A percentile compares a stretch with the other conserved stretches of the same genome.
phyloP scores from a whole-genome alignment of 2,113 vertebrate species.

The Cisticola juncidis region DNA sequence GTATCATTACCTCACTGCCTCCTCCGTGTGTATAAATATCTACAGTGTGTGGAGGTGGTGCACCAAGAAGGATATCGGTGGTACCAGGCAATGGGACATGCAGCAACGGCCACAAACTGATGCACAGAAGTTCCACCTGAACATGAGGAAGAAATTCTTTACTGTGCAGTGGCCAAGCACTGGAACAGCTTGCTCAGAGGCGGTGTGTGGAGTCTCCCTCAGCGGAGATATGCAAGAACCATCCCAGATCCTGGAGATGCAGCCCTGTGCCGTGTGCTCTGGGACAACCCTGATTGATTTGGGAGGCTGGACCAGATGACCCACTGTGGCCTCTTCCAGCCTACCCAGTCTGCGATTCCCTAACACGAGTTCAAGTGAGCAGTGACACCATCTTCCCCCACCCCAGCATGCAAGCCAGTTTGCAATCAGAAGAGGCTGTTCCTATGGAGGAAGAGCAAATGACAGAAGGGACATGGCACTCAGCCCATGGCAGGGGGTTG shows the following conservation, averaged over 20 bases:
- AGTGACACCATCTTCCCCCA: background rate
- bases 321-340: background rate
- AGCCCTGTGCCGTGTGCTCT: background rate
- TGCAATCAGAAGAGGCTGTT: background rate
- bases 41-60: background rate
- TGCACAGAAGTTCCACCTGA: background rate
- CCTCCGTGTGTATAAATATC: background rate
- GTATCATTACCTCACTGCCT: background rate
- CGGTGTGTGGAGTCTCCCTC: background rate
- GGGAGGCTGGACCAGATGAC: no score
- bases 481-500: background rate
- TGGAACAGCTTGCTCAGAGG: background rate
- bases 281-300: no score
- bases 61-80: background rate
- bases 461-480: background rate
- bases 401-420: fast-evolving
- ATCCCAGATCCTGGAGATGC: no score
- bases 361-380: fast-evolving
- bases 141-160: background rate
- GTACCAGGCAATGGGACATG: background rate
- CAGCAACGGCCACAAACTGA: background rate
- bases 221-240: no score
- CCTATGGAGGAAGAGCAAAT: background rate
- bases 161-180: no score
- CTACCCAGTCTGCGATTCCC: no score